Base-by-base conservation (phyloP, 2,888 invertebrate genomes). In the Acanthococcus lagerstroemiae region DNA sequence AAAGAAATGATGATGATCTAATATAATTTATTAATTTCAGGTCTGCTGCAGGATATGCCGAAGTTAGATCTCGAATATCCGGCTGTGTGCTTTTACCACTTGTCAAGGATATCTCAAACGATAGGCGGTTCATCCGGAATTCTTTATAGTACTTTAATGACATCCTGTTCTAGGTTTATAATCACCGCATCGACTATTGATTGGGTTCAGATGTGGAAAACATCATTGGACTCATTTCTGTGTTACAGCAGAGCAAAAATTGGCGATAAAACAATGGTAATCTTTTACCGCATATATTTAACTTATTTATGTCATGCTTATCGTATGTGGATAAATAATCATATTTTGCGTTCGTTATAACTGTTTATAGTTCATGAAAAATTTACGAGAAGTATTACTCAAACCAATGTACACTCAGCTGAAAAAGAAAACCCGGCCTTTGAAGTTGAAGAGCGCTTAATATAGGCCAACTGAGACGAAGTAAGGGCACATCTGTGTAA, bases 101-200 rank as follows among this genome's bases (percentile, higher is more conserved):
- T 69, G 45, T 67, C 68, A 24, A 60, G 65, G 17, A 57, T 69
- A 44, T 83, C 85, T 0, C 88, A 88, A 73, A 80, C 80, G 17
- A 86, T 90, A 82, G 89, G 88, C 0, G 90, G 91, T 0, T 84
- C 87, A 0, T 84, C 87, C 0, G 90, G 90, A 0, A 89, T 86
- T 1, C 79, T 91, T 50, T 90, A 90, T 77, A 84, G 87, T 68
- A 78, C 91, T 68, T 82, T 89, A 67, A 81, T 91, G 2, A 74
- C 74, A 12, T 75, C 75, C 57, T 73, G 74, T 21, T 70, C 78
- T 3, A 72, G 72, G 44, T 71, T 73, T 65, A 66, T 74, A n/a
- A 70, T 70, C 21, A 67, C 69, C 0, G 26, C 67, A 7, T 54
- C 63, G 0, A 45, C 22, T 12, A 66, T 69, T 54, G 73, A 78